phyloP scores from a whole-genome alignment of 2,888 invertebrate species.

The Caenorhabditis parvicauda region DNA sequence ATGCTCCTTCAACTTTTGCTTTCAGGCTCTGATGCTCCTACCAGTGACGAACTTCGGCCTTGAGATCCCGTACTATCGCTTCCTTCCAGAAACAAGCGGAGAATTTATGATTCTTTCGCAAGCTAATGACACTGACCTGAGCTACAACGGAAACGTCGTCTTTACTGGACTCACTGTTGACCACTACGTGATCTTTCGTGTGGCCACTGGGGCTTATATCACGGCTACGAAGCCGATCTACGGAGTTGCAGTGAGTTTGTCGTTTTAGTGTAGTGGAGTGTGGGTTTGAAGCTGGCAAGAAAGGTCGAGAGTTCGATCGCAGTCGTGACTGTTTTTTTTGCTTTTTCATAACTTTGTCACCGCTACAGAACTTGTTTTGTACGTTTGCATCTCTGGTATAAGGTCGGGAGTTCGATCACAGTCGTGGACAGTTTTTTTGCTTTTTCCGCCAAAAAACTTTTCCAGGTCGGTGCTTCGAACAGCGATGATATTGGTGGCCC shows the following conservation, averaged over 20 bases:
- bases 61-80: conserved; percentile 8
- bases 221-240: conserved; percentile 9
- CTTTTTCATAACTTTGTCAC: no score
- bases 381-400: no score
- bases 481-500: conserved; percentile 7
- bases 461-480: conserved; percentile 8
- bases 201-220: conserved; percentile 1
- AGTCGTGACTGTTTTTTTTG: no score
- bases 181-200: conserved; percentile 1
- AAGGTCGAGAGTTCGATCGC: no score
- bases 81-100: conserved; percentile 10
- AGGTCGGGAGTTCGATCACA: no score
- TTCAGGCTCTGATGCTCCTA: conserved; percentile 14
- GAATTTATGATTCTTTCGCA: conserved; percentile 9
- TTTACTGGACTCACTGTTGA: background rate
- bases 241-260: conserved; percentile 5
- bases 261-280: background rate
- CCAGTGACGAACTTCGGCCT: conserved; percentile 3
- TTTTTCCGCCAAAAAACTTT: no score
- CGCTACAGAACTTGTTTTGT: no score
- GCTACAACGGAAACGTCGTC: background rate
- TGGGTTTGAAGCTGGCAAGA: no score
- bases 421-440: no score
- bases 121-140: conserved; percentile 5
- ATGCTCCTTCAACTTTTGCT: background rate